A percentile compares a stretch with the other conserved stretches of the same genome.
Conservation (phyloP, 2,113 vertebrate genomes). For the Neodon shergylaensis region DNA sequence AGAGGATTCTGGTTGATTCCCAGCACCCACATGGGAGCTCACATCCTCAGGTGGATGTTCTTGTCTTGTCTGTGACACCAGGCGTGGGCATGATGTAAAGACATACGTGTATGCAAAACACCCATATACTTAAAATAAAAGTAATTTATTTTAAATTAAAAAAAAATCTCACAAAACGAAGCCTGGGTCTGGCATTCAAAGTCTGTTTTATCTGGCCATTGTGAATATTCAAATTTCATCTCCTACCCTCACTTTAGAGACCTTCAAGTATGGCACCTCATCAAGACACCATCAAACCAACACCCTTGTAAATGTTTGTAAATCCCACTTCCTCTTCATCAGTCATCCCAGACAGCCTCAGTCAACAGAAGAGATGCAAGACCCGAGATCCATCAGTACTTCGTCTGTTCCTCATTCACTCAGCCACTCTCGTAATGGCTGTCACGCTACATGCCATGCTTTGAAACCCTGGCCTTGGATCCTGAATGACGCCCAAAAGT, state of each 20-base stretch:
- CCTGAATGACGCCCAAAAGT: background rate
- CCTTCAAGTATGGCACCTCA: background rate
- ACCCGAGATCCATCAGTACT: background rate
- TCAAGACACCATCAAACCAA: accelerated
- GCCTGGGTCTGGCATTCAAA: background rate
- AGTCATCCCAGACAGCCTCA: background rate
- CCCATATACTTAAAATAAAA: background rate
- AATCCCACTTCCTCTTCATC: background rate
- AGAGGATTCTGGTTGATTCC: background rate
- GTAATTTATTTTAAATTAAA: background rate
- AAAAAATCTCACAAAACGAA: background rate
- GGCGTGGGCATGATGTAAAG: background rate
- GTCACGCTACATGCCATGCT: background rate
- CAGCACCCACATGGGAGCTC: background rate
- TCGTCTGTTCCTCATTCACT: background rate
- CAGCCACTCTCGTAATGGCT: accelerated
- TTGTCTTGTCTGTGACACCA: background rate
- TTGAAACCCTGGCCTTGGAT: background rate
- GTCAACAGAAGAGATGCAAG: background rate
- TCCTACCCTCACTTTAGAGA: background rate
- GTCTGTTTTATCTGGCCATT: background rate
- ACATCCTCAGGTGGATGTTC: background rate
- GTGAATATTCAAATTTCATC: background rate
- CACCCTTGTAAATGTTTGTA: background rate
- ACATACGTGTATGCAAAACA: background rate